phyloP scores from a whole-genome alignment of 1,140 invertebrate species.

The Nephila pilipes region DNA sequence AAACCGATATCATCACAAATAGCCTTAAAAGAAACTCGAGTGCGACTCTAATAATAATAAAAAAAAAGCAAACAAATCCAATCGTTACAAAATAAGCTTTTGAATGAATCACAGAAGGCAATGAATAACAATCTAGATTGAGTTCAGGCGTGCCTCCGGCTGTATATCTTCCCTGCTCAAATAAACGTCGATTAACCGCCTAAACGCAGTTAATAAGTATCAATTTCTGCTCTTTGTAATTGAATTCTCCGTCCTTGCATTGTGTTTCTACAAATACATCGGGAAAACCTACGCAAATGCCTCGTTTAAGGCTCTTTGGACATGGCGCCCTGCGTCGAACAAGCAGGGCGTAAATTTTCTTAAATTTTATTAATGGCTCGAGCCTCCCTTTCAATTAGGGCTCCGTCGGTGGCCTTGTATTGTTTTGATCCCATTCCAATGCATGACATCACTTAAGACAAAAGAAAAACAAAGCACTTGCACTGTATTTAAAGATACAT shows the following conservation, averaged over 20 bases:
- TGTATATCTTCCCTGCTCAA: background rate
- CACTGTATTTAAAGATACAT: background rate
- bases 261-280: slow-evolving; percentile 38
- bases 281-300: slow-evolving; percentile 40
- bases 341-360: slow-evolving; percentile 12
- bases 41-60: too few relatives aligned
- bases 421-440: background rate
- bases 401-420: slow-evolving; percentile 22
- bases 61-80: too few relatives aligned
- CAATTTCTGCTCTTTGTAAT: slow-evolving; percentile 9
- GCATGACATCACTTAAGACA: background rate
- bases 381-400: slow-evolving; percentile 30
- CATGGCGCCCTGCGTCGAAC: slow-evolving; percentile 20
- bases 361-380: slow-evolving; percentile 38
- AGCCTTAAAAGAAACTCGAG: too few relatives aligned
- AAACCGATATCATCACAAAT: too few relatives aligned
- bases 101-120: background rate
- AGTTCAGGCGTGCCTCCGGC: background rate
- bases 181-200: slow-evolving; percentile 18
- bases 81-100: background rate
- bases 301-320: too few relatives aligned
- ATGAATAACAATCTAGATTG: background rate
- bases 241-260: slow-evolving; percentile 31
- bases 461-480: slow-evolving; percentile 31
- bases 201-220: slow-evolving; percentile 34